These are phyloP conservation scores for Brotula barbata DNA, from an alignment of 2,797 vertebrate species.

Conservation along the genomic window DNA sequence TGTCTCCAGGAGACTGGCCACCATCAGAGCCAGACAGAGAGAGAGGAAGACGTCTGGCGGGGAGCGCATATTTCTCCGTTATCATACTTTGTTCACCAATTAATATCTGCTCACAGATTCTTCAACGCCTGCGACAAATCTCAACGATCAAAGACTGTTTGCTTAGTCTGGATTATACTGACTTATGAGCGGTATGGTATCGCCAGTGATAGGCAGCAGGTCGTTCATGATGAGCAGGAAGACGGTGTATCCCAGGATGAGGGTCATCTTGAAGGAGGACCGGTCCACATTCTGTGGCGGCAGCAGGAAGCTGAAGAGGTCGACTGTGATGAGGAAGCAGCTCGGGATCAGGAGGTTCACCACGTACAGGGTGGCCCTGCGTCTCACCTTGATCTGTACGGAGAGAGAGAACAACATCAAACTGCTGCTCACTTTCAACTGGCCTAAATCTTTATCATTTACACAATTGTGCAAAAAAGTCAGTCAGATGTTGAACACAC, in stretches of 20 bases:
- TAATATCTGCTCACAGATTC: not conserved
- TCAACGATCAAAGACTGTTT: not conserved
- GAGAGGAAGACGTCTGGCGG: slow-evolving; percentile 74
- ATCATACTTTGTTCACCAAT: not conserved
- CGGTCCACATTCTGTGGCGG: slow-evolving; percentile 72
- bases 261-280: slow-evolving; percentile 82
- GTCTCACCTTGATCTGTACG: slow-evolving; percentile 70
- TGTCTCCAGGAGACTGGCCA: slow-evolving; percentile 78
- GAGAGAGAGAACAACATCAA: not conserved
- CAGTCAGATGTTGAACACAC: slow-evolving; percentile 42
- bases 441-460: too few species aligned
- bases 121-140: not conserved
- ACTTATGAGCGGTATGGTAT: slow-evolving; percentile 77
- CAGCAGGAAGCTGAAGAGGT: slow-evolving; percentile 84
- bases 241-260: slow-evolving; percentile 81
- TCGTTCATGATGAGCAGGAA: slow-evolving; percentile 82
- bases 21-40: slow-evolving; percentile 80
- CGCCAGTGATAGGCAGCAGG: slow-evolving; percentile 75
- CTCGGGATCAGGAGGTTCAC: slow-evolving; percentile 81
- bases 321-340: slow-evolving; percentile 79
- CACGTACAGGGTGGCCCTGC: slow-evolving; percentile 70
- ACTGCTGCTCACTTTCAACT: not conserved
- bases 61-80: not conserved
- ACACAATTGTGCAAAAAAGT: too few species aligned
- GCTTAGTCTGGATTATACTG: slow-evolving; percentile 10